phyloP scores from a whole-genome alignment of 2,113 vertebrate genomes.

The Zosterops borbonicus region DNA sequence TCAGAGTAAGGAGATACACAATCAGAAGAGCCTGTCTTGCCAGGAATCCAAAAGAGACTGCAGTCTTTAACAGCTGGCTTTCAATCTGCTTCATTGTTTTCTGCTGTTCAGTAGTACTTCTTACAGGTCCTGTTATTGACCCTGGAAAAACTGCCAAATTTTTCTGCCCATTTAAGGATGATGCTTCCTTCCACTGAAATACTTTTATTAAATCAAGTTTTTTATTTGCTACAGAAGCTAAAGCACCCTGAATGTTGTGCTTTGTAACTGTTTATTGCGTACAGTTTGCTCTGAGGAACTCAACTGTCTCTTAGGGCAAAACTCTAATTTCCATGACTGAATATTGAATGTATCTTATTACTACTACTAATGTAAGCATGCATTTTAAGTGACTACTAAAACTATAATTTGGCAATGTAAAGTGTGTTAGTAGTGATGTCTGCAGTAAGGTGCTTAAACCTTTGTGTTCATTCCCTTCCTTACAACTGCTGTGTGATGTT shows the following conservation, averaged over 20 bases:
- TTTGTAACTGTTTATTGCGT: background rate
- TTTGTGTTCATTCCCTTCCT: background rate
- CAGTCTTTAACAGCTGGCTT: background rate
- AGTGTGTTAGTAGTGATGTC: background rate
- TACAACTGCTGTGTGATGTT: background rate
- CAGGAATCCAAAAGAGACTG: background rate
- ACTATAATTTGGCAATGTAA: background rate
- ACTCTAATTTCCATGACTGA: background rate
- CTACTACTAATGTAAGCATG: background rate
- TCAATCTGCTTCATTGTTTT: background rate
- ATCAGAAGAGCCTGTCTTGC: background rate
- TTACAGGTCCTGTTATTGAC: background rate
- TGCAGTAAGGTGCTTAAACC: background rate
- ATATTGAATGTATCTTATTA: background rate
- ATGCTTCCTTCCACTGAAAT: background rate
- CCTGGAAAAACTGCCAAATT: background rate
- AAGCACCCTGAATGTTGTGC: background rate
- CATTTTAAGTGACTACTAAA: background rate
- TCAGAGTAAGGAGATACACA: background rate
- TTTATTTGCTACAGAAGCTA: background rate
- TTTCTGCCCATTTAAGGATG: background rate
- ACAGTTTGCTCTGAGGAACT: background rate
- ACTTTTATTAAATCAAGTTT: background rate
- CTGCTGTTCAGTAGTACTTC: background rate
- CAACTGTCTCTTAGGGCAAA: background rate